Evolutionary conservation across 2,797 vertebrate genomes (phyloP).

Genomic region (Erethizon dorsatum): DNA sequence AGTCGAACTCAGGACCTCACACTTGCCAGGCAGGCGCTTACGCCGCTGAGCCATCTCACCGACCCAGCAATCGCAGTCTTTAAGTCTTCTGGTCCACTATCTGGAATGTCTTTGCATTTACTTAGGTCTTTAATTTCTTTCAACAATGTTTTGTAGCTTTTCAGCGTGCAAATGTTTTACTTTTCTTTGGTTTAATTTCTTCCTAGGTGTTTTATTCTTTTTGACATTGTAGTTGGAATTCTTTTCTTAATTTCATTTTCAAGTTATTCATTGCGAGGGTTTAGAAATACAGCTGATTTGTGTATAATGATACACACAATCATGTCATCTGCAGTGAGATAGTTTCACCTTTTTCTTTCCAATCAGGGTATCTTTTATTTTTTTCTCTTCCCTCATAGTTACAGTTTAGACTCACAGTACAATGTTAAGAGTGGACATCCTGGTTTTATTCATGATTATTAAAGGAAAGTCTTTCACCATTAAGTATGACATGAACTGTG

Average conservation of each 20-base stretch:
- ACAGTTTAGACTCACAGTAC: background rate
- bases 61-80: background rate
- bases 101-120: background rate
- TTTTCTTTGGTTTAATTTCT: background rate
- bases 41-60: no score
- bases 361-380: background rate
- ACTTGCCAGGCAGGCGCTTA: no score
- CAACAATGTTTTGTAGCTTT: background rate
- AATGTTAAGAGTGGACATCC: background rate
- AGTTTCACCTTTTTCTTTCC: constrained; percentile 54
- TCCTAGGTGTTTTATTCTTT: background rate
- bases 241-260: background rate
- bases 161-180: background rate
- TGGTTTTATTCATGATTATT: background rate
- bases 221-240: background rate
- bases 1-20: no score
- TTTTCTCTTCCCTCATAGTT: constrained; percentile 27
- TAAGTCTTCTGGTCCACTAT: background rate
- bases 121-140: background rate
- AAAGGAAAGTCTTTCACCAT: background rate
- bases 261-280: background rate
- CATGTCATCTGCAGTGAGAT: background rate
- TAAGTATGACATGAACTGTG: background rate
- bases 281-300: background rate
- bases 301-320: background rate